These are phyloP conservation scores for Oreortyx pictus DNA, from an alignment of 2,797 vertebrate species.

Conservation along the genomic window DNA sequence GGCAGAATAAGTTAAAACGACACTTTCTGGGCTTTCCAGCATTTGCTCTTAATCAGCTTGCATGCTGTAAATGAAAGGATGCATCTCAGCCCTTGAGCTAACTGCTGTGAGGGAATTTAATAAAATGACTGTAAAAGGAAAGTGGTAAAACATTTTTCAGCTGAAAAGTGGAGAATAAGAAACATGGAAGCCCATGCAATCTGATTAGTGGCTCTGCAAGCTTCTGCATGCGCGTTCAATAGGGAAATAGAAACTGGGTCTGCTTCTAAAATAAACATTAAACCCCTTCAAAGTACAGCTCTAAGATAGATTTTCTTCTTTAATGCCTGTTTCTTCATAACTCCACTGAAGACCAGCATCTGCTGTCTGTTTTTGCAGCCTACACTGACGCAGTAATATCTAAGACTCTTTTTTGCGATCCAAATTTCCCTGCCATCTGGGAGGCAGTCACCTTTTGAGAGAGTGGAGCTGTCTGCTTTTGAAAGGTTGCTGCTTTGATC, in stretches of 20 bases:
- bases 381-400: neutral
- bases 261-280: constrained; percentile 37
- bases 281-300: constrained; percentile 17
- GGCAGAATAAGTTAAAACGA: neutral
- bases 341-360: constrained; percentile 30
- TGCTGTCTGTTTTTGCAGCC: constrained; percentile 18
- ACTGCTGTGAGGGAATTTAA: constrained; percentile 16
- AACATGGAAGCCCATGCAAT: constrained; percentile 13
- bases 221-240: neutral
- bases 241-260: neutral
- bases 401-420: neutral
- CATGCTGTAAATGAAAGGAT: neutral
- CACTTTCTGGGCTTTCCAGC: neutral
- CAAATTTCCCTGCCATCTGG: constrained; percentile 10
- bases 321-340: constrained; percentile 38
- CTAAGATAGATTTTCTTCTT: constrained; percentile 22
- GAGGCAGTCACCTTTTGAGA: neutral
- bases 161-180: constrained; percentile 11
- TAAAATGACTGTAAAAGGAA: neutral
- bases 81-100: neutral
- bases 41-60: neutral
- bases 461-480: neutral
- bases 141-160: constrained; percentile 39
- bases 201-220: constrained; percentile 5
- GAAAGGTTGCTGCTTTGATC: neutral